Base-by-base conservation (phyloP, 2,113 vertebrate genomes). In the Chloroceryle aenea region DNA sequence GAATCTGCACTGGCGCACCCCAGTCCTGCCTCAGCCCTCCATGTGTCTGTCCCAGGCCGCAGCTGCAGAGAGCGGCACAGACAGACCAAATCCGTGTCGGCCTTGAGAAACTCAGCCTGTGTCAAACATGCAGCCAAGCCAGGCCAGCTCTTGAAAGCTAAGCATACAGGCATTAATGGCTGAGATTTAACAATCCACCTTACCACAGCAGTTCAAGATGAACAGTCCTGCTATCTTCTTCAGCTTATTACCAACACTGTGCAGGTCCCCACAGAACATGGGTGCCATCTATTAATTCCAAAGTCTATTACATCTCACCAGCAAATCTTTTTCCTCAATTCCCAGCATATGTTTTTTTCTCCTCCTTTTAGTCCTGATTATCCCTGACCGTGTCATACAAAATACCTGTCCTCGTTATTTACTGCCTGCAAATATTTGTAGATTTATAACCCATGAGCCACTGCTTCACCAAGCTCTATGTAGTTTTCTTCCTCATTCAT, bases 361-460 rank as follows among this genome's bases (percentile, higher is more conserved):
- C 75, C 22, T 93, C 40, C 13, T 32, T 77, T 88, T 85, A 90
- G 36, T 68, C 30, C 52, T 61, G 34, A 19, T 93, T 86, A 72
- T 59, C 43, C 15, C 42, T 74, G 64, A 56, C 64, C 45, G 1
- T 80, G 75, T 84, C 75, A 53, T 72, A 75, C 43, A 36, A 42
- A 87, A 90, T 90, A 92, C 85, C 76, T 78, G 42, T 62, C 42
- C 59, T 83, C 0, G 0, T 30, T 76, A 90, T 94, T 96, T 92
- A 76, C 61, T 90, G 80, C 40, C 43, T 87, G 73, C 66, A 95
- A 94, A 94, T 95, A 92, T 92, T 92, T 92, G 62, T 92, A 40
- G 14, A 77, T 61, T 90, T 93, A 89, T 22, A 3, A 14, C 53
- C 53, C 78, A 36, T 79, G 48, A 93, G 21, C 19, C 19, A 61